phyloP scores from a whole-genome alignment of 2,888 invertebrate genomes.

The Caenorhabditis auriculariae region DNA sequence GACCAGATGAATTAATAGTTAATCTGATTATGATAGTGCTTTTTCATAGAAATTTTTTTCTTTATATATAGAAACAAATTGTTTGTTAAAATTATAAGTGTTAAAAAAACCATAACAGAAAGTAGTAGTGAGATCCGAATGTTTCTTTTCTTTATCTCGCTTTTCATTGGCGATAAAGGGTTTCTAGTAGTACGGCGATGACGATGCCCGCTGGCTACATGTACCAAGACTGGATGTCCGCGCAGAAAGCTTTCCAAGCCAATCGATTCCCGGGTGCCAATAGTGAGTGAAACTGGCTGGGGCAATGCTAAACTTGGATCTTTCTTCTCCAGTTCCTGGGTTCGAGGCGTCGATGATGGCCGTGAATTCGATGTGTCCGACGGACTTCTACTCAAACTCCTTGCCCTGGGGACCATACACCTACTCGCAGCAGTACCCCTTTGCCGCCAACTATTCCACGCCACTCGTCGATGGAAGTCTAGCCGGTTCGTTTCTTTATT shows the following conservation, averaged over 20 bases:
- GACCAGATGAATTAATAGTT: too few relatives aligned
- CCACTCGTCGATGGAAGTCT: constrained; percentile 12
- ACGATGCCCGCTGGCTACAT: not conserved
- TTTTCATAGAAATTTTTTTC: too few relatives aligned
- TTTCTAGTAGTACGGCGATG: not conserved
- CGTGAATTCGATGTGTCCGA: constrained; percentile 22
- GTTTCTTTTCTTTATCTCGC: too few relatives aligned
- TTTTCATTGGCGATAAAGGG: not conserved
- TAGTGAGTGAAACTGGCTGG: not conserved
- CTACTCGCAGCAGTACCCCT: constrained; percentile 24
- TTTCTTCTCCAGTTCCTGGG: too few relatives aligned
- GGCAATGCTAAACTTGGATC: too few relatives aligned
- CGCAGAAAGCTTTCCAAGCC: constrained; percentile 4
- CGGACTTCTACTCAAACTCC: constrained; percentile 26
- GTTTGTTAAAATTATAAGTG: too few relatives aligned
- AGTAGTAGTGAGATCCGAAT: too few relatives aligned
- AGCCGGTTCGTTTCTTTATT: constrained; percentile 6
- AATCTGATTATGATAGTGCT: too few relatives aligned
- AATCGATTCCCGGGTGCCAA: constrained; percentile 2
- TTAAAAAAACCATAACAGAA: too few relatives aligned
- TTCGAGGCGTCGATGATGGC: constrained; percentile 45
- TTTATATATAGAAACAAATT: too few relatives aligned
- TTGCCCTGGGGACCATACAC: constrained; percentile 13
- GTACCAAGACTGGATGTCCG: too few relatives aligned
- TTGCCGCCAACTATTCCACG: constrained; percentile 15